These are phyloP conservation scores for Hemiprocne comata DNA, from an alignment of 2,113 vertebrate species.

Conservation along the genomic window DNA sequence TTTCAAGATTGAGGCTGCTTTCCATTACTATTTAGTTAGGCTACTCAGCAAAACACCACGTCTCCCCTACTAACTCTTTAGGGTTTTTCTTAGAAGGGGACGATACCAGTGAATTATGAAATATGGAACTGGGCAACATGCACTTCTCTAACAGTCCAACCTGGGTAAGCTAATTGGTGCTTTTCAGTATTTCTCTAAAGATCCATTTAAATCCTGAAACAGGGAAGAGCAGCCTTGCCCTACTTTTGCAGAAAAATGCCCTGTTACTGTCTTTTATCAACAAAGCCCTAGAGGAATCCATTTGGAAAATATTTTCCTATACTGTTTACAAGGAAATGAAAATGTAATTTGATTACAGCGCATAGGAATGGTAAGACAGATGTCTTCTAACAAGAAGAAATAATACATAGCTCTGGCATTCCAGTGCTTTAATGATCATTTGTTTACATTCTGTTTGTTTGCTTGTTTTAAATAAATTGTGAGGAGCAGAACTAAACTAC, in stretches of 20 bases:
- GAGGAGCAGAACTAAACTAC: neutral
- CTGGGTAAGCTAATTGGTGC: neutral
- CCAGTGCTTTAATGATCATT: neutral
- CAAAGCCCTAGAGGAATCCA: neutral
- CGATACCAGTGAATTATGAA: neutral
- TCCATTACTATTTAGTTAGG: neutral
- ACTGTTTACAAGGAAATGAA: neutral
- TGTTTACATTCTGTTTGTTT: neutral
- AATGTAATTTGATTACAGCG: neutral
- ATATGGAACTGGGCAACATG: neutral
- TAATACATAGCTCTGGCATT: neutral
- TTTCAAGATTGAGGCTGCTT: neutral
- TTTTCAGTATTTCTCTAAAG: neutral
- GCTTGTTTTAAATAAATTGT: neutral
- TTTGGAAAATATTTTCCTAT: neutral
- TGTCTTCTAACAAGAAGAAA: neutral
- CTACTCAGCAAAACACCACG: neutral
- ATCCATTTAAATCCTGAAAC: neutral
- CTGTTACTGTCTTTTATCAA: neutral
- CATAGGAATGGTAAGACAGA: neutral
- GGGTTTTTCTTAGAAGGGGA: neutral
- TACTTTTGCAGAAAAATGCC: neutral
- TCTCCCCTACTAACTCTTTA: neutral
- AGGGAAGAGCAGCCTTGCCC: neutral
- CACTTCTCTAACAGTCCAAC: neutral